Evolutionary conservation across 2,113 vertebrate genomes (phyloP), one percentile per base, ranked within the genome.

Genomic region (Oreochromis tanganicae): DNA sequence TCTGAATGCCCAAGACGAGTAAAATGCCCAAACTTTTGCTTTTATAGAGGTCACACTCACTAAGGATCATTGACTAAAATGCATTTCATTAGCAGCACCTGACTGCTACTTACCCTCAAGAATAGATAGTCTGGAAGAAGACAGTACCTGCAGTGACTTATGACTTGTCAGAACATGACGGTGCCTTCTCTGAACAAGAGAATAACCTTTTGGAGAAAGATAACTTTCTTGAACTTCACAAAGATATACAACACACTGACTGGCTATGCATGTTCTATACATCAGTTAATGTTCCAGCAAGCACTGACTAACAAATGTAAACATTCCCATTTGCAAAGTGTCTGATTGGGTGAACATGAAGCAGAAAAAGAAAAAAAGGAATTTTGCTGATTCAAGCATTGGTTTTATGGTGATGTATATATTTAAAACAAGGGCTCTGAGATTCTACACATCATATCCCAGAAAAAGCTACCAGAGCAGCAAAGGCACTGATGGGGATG

Each of bases 401-500:
- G 54, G 55, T 81, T 71, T 66, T 16, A 29, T 8, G 7, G 34
- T 16, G 32, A 57, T 9, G 5, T 34, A 11, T 68, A n/a, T 78
- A n/a, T 75, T 54, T 48, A 24, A 55, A 54, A 82, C 75, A 14
- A 85, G 54, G 59, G 81, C 46, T 85, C 80, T n/a, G 82, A 86
- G 29, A 32, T 81, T 87, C 75, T 63, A 81, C 36, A 11, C 48
- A 13, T 80, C 29, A 7, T 4, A 61, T 87, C 83, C 86, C 79
- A 81, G 50, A 86, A 43, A 50, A 21, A 32, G 79, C 87, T 85
- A 84, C 66, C 83, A 71, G 86, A 88, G 88, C 87, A 38, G 79
- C 21, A 66, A 94, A 95, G 93, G 94, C 94, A 94, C 94, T 88
- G 91, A 89, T 6, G 63, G 52, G 85, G 80, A 55, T 36, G 41